These are phyloP conservation scores for Mirza zaza DNA, from an alignment of 2,113 vertebrate species.

Conservation along the genomic window DNA sequence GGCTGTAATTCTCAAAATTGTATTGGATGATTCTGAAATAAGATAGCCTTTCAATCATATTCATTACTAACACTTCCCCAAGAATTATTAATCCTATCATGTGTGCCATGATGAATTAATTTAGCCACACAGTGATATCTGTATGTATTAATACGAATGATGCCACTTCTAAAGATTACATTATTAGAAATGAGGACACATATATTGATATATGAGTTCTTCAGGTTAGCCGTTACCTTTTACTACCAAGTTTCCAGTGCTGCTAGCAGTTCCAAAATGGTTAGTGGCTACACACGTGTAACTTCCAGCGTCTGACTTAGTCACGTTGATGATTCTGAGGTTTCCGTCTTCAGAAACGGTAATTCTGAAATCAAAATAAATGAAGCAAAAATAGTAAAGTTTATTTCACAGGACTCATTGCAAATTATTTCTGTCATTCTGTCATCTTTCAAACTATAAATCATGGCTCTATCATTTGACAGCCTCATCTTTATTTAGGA, in stretches of 20 bases:
- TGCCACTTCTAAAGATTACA: background rate
- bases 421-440: background rate
- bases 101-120: constrained; percentile 59
- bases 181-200: background rate
- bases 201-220: rapidly evolving
- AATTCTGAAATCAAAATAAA: constrained; percentile 85
- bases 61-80: background rate
- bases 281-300: constrained; percentile 96
- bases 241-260: constrained; percentile 92
- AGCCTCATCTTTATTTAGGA: background rate
- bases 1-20: constrained; percentile 51
- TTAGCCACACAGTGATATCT: background rate
- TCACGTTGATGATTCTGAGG: constrained; percentile 93
- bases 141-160: constrained; percentile 4
- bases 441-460: background rate
- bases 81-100: background rate
- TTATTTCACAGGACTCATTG: background rate
- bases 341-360: constrained; percentile 91
- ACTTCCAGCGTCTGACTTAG: constrained; percentile 91
- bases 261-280: constrained; percentile 95
- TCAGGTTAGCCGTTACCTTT: constrained; percentile 88
- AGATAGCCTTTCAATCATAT: constrained; percentile 53
- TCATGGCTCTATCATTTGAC: background rate
- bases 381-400: background rate
- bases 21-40: background rate